phyloP scores from a whole-genome alignment of 2,113 vertebrate species.

The Vidua chalybeata region DNA sequence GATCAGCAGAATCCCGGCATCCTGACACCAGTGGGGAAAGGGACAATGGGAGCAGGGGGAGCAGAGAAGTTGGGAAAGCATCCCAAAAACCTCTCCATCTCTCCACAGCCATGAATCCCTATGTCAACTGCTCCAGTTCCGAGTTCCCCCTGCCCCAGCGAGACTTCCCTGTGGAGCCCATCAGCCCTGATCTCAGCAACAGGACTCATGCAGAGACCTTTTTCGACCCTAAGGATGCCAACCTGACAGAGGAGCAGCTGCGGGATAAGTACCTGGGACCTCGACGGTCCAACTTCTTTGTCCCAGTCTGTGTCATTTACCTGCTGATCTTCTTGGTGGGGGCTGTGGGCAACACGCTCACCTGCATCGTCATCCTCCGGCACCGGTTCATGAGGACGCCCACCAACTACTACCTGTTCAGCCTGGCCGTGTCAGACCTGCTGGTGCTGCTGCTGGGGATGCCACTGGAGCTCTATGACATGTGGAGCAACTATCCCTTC shows the following conservation, averaged over 20 bases:
- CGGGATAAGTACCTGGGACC: constrained; percentile 84
- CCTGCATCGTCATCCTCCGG: constrained; percentile 85
- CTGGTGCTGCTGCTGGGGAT: constrained; percentile 90
- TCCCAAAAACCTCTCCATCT: fast-evolving
- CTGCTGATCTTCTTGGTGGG: constrained; percentile 88
- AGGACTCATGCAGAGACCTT: constrained; percentile 23
- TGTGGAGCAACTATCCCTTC: constrained; percentile 94
- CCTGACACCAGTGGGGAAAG: background rate
- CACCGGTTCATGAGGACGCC: constrained; percentile 90
- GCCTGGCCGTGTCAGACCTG: constrained; percentile 90
- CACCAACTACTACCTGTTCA: constrained; percentile 95
- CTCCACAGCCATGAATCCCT: constrained; percentile 35
- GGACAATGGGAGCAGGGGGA: background rate
- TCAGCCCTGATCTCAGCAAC: constrained; percentile 67
- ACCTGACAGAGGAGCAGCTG: constrained; percentile 80
- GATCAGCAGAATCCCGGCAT: background rate
- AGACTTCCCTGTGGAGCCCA: background rate
- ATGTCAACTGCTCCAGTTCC: constrained; percentile 67
- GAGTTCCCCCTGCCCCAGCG: background rate
- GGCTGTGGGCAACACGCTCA: constrained; percentile 84
- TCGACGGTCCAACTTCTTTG: constrained; percentile 79
- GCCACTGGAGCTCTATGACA: constrained; percentile 92
- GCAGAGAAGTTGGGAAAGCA: background rate
- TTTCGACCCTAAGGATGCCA: constrained; percentile 64
- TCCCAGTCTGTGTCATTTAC: constrained; percentile 86